These are phyloP conservation scores for Brachylomia viminalis DNA, from an alignment of 2,888 invertebrate genomes.

Conservation along the genomic window DNA sequence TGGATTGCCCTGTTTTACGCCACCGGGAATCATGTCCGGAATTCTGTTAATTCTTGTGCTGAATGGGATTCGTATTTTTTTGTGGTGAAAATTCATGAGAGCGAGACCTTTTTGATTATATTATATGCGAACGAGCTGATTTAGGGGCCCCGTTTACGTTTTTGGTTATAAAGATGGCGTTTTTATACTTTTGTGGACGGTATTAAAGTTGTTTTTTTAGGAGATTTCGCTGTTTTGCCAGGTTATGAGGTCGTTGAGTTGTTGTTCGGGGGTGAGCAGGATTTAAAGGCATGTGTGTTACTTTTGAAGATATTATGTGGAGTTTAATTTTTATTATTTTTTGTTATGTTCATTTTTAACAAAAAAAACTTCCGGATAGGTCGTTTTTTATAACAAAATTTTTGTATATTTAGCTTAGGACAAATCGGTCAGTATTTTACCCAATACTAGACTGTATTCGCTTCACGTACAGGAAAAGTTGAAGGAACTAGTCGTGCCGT, in stretches of 20 bases:
- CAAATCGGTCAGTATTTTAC: background rate
- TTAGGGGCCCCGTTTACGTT: slow-evolving; percentile 54
- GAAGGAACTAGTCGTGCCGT: background rate
- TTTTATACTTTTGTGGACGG: slow-evolving; percentile 45
- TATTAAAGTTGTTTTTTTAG: slow-evolving; percentile 60
- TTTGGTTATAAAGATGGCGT: slow-evolving; percentile 57
- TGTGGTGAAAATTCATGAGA: slow-evolving; percentile 62
- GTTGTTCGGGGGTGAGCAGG: slow-evolving; percentile 28
- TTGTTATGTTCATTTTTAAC: background rate
- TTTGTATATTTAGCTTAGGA: too few relatives aligned
- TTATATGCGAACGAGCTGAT: slow-evolving; percentile 65
- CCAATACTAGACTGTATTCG: slow-evolving; percentile 1
- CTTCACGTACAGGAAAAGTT: slow-evolving; percentile 21
- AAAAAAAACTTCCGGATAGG: background rate
- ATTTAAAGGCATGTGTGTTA: background rate
- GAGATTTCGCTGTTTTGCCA: slow-evolving; percentile 32
- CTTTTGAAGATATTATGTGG: slow-evolving; percentile 14
- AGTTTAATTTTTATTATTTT: background rate
- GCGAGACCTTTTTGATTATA: slow-evolving; percentile 63
- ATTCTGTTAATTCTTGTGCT: slow-evolving; percentile 71
- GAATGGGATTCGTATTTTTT: slow-evolving; percentile 71
- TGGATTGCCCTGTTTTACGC: slow-evolving; percentile 12
- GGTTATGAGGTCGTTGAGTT: slow-evolving; percentile 45
- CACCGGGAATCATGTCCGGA: slow-evolving; percentile 63
- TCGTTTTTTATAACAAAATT: background rate